Percentiles rank a stretch among this genome's conserved stretches.
phyloP scores from a whole-genome alignment of 2,797 vertebrate genomes.

The Lithobates sylvaticus region DNA sequence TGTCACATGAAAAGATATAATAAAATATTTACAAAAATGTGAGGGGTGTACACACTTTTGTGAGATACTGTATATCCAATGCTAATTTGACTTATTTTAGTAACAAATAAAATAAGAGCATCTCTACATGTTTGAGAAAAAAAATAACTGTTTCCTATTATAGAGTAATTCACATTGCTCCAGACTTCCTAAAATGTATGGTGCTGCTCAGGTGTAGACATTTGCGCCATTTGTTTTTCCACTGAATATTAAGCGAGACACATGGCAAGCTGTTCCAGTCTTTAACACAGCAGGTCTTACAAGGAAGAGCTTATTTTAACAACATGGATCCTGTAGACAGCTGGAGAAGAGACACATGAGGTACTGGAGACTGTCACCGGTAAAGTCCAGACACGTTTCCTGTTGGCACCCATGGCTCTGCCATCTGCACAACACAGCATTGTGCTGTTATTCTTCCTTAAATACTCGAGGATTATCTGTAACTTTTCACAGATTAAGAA shows the following conservation, averaged over 20 bases:
- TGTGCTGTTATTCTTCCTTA: conserved; percentile 9
- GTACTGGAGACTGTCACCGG: conserved; percentile 36
- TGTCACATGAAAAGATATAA: no score
- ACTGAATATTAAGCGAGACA: conserved; percentile 49
- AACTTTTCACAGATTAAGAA: no score
- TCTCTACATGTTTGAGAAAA: background rate
- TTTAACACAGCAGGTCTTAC: conserved; percentile 36
- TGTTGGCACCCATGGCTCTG: conserved; percentile 35
- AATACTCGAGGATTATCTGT: background rate
- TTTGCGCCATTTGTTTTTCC: conserved; percentile 36
- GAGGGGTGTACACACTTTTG: no score
- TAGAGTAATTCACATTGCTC: background rate
- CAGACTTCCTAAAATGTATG: background rate
- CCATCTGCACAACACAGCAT: conserved; percentile 32
- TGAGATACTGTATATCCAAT: no score
- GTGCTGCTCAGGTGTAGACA: conserved; percentile 5
- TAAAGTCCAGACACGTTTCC: conserved; percentile 36
- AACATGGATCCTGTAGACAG: conserved; percentile 45
- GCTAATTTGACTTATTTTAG: no score
- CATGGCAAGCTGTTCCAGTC: conserved; percentile 45
- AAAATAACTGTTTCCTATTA: background rate
- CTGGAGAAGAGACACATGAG: conserved; percentile 46
- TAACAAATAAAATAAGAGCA: background rate
- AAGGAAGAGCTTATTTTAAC: conserved; percentile 38
- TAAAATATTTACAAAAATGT: no score